Evolutionary conservation across 30 jellyfish, hydroid and myxozoan species (phyloP), one percentile per base, ranked within the genome.

Genomic region (Sanderia malayensis): DNA sequence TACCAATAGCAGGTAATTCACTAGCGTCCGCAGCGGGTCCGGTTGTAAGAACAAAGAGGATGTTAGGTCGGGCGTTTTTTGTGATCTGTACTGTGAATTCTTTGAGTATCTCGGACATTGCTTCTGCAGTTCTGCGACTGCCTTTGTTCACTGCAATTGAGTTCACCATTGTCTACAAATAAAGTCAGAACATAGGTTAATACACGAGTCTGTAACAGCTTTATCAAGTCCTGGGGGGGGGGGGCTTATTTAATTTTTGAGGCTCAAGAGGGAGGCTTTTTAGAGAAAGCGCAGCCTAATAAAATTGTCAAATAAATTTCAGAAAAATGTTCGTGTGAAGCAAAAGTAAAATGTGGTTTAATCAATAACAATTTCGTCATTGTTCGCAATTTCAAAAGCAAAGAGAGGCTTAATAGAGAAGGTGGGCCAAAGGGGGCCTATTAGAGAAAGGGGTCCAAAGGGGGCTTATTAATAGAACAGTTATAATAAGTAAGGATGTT

Each of bases 21-120:
- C 58, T 74, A 10, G 71, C 77, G 47, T 82, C 94, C 22, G 70
- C 85, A 22, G 94, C 61, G 10, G 86, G 66, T n/a, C 94, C 94
- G 18, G 86, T 71, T 0, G 87, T 62, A 18, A 82, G 18, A 19
- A 73, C 83, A 66, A 82, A 61, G 53, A 82, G 71, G n/a, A 71
- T 66, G 22, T 73, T 65, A 10, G 94, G 94, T 29, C 29, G 70
- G 9, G 53, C 59, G 61, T 71, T 82, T 18, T 59, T 25, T 25
- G 81, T 34, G 37, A 49, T 62, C 52, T 76, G 88, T 24, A 66
- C 25, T 13, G 27, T 66, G 41, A 79, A 79, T 13, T 59, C 64
- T 46, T 67, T 66, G 53, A 66, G 70, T 61, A 79, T 31, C 47
- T 79, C 83, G 1, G 76, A 64, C 83, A 79, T 67, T 15, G 91